phyloP scores from a whole-genome alignment of 2,888 invertebrate genomes.

The Sphecodes monilicornis region DNA sequence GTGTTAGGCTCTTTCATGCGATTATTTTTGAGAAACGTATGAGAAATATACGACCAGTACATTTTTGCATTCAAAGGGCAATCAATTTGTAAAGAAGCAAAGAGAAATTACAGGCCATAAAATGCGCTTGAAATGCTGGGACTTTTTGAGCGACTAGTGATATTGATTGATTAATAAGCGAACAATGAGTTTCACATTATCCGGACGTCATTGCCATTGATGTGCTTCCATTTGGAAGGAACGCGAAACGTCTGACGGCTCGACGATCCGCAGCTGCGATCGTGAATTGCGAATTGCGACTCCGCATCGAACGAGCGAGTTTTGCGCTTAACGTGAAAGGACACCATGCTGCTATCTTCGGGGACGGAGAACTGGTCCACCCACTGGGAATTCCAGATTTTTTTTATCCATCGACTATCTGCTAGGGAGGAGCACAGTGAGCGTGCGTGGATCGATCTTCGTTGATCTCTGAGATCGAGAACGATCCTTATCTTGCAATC shows the following conservation, averaged over 20 bases:
- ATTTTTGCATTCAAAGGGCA: not conserved
- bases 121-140: not conserved
- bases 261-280: constrained; percentile 22
- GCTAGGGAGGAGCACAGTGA: constrained; percentile 15
- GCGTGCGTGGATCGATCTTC: constrained; percentile 38
- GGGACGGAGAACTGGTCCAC: constrained; percentile 77
- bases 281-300: constrained; percentile 8
- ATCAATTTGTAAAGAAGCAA: not conserved
- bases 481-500: constrained; percentile 34
- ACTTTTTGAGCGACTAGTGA: not conserved
- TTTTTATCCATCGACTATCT: constrained; percentile 39
- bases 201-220: not conserved
- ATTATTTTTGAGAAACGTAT: too few species aligned
- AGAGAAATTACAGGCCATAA: not conserved
- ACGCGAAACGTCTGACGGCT: constrained; percentile 1
- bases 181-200: not conserved
- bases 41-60: too few species aligned
- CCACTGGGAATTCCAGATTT: constrained; percentile 76
- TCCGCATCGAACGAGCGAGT: constrained; percentile 45
- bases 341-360: constrained; percentile 64
- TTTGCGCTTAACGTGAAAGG: constrained; percentile 61
- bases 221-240: not conserved
- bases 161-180: not conserved
- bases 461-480: constrained; percentile 35
- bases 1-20: too few species aligned